Conservation (phyloP, 1,140 invertebrate genomes). For the Drosophila santomea region DNA sequence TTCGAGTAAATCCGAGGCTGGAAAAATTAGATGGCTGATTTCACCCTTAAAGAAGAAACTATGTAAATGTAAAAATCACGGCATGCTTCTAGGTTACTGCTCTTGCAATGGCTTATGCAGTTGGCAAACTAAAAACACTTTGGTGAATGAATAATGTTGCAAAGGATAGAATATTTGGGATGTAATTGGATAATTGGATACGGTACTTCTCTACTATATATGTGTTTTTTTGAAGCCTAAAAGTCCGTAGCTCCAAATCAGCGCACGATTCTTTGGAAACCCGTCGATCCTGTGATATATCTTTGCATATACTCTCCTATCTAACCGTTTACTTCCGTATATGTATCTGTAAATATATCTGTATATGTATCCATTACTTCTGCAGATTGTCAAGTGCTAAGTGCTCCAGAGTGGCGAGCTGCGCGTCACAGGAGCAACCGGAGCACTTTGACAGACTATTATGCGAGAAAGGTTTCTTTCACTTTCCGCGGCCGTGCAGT, state of each 20-base stretch:
- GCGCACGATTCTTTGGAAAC: background rate
- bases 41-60: too few relatives aligned
- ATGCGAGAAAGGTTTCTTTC: conserved; percentile 82
- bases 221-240: background rate
- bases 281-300: background rate
- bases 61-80: background rate
- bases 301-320: background rate
- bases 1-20: conserved; percentile 40
- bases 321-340: background rate
- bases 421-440: conserved; percentile 34
- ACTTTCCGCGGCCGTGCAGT: conserved; percentile 48
- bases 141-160: too few relatives aligned
- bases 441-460: conserved; percentile 81
- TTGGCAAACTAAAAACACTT: too few relatives aligned
- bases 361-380: conserved; percentile 4
- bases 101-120: too few relatives aligned
- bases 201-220: background rate
- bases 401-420: conserved; percentile 30
- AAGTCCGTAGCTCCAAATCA: background rate
- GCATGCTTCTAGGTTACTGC: background rate
- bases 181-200: background rate
- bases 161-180: background rate
- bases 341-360: background rate
- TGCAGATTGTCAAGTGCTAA: conserved; percentile 49
- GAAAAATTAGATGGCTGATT: background rate